A percentile compares a stretch with the other conserved stretches of the same genome.
Evolutionary conservation across 2,113 vertebrate genomes (phyloP).

Genomic region (Columba janthina): DNA sequence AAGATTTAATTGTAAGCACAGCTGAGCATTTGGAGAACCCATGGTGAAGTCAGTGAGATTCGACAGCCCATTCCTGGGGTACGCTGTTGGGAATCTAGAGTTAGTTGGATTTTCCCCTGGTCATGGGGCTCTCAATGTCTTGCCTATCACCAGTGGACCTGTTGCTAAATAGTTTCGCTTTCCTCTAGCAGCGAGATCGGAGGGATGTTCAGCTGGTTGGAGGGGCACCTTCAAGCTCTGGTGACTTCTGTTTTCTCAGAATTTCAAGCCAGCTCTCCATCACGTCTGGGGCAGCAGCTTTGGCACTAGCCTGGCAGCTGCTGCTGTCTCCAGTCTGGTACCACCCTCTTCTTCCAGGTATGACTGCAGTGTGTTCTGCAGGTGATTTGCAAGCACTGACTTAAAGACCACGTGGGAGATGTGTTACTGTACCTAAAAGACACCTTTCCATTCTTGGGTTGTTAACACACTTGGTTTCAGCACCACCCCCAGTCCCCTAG

Average conservation of each 20-base stretch:
- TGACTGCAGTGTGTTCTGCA: not conserved
- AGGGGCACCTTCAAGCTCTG: not conserved
- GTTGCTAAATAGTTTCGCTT: not conserved
- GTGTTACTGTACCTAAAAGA: not conserved
- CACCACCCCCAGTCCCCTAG: rapidly evolving
- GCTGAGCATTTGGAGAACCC: not conserved
- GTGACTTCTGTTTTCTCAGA: not conserved
- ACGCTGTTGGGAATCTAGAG: not conserved
- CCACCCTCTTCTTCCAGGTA: not conserved
- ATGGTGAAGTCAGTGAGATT: not conserved
- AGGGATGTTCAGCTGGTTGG: not conserved
- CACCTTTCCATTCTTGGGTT: not conserved
- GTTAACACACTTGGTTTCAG: not conserved
- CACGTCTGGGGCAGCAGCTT: rapidly evolving
- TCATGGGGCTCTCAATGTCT: not conserved
- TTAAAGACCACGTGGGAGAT: not conserved
- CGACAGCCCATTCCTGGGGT: not conserved
- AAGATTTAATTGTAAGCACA: not conserved
- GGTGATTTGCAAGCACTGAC: not conserved
- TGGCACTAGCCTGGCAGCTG: not conserved
- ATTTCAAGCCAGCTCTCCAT: not conserved
- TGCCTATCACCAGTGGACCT: not conserved
- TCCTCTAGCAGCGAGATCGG: not conserved
- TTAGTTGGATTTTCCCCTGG: not conserved
- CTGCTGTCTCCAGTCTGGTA: not conserved